Evolutionary conservation across 2,113 vertebrate species (phyloP).

Genomic region (Phainopepla nitens): DNA sequence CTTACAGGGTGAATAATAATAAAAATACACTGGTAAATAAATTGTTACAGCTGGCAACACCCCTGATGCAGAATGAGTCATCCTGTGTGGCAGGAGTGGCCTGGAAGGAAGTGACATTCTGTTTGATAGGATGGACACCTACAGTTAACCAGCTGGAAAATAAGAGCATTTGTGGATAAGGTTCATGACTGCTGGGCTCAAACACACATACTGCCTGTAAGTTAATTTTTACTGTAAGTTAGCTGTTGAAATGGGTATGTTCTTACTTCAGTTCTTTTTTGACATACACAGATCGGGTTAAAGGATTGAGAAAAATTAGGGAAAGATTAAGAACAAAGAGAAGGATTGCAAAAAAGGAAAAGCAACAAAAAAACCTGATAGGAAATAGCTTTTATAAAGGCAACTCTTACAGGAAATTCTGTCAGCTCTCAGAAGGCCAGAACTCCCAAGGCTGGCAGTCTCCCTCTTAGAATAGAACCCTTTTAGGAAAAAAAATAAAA

Average conservation of each 20-base stretch:
- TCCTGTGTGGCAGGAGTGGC: not conserved
- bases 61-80: not conserved
- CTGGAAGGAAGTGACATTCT: not conserved
- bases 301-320: not conserved
- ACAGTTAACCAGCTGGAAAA: not conserved
- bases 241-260: accelerated
- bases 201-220: not conserved
- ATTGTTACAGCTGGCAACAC: not conserved
- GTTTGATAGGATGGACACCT: not conserved
- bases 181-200: not conserved
- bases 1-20: not conserved
- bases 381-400: not conserved
- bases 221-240: not conserved
- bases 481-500: not conserved
- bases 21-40: not conserved
- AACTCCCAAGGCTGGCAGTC: not conserved
- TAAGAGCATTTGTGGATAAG: not conserved
- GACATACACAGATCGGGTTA: not conserved
- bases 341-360: not conserved
- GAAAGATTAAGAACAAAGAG: not conserved
- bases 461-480: not conserved
- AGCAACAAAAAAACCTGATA: not conserved
- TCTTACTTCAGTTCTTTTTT: not conserved
- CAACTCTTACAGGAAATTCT: not conserved
- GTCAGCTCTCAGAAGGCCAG: not conserved